These are phyloP conservation scores for Myotis brandtii DNA, from an alignment of 2,113 vertebrate genomes.

Conservation along the genomic window DNA sequence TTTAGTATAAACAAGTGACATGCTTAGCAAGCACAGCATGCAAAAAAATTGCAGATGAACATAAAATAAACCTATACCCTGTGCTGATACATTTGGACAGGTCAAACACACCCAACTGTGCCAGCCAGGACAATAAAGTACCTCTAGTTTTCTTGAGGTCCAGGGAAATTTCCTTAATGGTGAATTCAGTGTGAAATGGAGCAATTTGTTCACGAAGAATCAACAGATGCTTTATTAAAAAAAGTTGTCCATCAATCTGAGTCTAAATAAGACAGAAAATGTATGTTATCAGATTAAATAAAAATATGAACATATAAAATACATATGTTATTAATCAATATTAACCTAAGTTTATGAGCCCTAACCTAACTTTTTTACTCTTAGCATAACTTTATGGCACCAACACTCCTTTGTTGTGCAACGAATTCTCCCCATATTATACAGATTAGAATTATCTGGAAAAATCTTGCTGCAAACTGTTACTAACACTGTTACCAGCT, in stretches of 20 bases:
- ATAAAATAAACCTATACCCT: conserved; percentile 86
- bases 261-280: conserved; percentile 89
- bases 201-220: conserved; percentile 99
- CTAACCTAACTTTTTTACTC: not conserved
- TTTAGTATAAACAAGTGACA: conserved; percentile 61
- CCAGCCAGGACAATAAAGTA: conserved; percentile 87
- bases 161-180: conserved; percentile 99
- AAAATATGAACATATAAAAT: not conserved
- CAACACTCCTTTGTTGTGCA: not conserved
- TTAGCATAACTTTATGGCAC: not conserved
- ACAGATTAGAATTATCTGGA: not conserved
- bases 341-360: not conserved
- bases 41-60: conserved; percentile 89
- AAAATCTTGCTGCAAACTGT: conserved; percentile 30
- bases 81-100: conserved; percentile 80
- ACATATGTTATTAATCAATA: not conserved
- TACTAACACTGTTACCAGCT: not conserved
- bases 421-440: not conserved
- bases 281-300: conserved; percentile 64
- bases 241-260: conserved; percentile 96
- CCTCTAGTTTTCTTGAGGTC: conserved; percentile 99
- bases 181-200: conserved; percentile 99
- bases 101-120: conserved; percentile 74
- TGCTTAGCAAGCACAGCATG: conserved; percentile 74
- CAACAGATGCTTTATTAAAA: conserved; percentile 99